Base-by-base conservation (phyloP, 2,888 invertebrate species). In the Drosophila algonquin region DNA sequence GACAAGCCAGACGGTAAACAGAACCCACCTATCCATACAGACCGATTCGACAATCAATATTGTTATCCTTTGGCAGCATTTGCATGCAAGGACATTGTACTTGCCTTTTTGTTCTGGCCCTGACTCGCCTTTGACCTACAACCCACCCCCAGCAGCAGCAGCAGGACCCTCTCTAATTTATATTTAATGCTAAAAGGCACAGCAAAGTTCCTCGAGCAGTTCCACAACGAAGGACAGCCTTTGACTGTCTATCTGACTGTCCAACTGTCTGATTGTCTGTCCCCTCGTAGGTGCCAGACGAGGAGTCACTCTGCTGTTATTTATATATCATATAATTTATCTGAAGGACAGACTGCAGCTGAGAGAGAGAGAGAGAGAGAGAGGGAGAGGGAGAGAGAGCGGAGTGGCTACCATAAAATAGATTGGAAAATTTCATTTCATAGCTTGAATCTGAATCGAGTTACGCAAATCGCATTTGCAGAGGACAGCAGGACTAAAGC, bases 21-120 rank as follows among this genome's bases (percentile, higher is more conserved):
- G 55, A 76, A 50, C 57, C 58, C 62, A 61, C 54, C 53, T 44
- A 54, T 44, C 40, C 62, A 14, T 63, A 24, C 18, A 40, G 24
- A 27, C 50, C 67, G 59, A 53, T 52, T 62, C 45, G 45, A 54
- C 76, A 87, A 84, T 87, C 87, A 81, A 84, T 84, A 80, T 67
- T 87, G 77, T 75, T 86, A 85, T 84, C 80, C 80, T 76, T 77
- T 67, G 84, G 60, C 59, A 62, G 73, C 59, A 72, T 85, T 87
- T 85, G 86, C 84, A 71, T 82, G 87, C 84, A 76, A 76, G 70
- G 76, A 62, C 64, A 59, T 76, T 73, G 76, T 77, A 72, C 71
- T 80, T 65, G 64, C 53, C 65, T 65, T 74, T 65, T 65, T 55
- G 60, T 62, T 69, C 51, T 64, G 50, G 50, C 67, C 47, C 35